Base-by-base conservation (phyloP, 2,113 vertebrate genomes). In the Notothenia rossii region DNA sequence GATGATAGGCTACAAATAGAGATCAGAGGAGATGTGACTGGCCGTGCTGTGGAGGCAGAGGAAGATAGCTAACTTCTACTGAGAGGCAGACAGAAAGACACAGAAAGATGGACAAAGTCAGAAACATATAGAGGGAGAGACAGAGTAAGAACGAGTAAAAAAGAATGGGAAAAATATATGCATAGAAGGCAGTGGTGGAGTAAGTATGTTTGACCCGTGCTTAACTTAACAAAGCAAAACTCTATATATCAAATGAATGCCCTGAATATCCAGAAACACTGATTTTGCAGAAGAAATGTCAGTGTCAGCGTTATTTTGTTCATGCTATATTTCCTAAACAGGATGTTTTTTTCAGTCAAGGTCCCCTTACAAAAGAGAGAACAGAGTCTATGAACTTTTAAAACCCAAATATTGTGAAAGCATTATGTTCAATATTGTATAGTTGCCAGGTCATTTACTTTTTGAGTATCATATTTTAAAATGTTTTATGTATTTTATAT, bases 31-130 rank as follows among this genome's bases (percentile, higher is more conserved):
- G 61, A 77, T 67, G 15, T 59, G 71, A 20, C 61, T 65, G 61
- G 53, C 45, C 50, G 79, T 20, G 54, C 58, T 79, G 79, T 86
- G 90, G 81, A 89, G 86, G 83, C 72, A 83, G 58, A 83, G 60
- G 51, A 78, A 45, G 53, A 77, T 69, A 86, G 84, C 69, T 77
- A 59, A 83, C 79, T 53, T 68, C 64, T 50, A 36, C 55, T 51
- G 46, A 48, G 40, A 76, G 66, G 64, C 33, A 64, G 70, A 82
- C 64, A 86, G 48, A 46, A 25, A 40, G n/a, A 68, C 14, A 60
- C 18, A 25, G 71, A 69, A 10, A 61, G 29, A 60, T 10, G 20
- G 62, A 60, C 18, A 68, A 62, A 70, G 72, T 20, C n/a, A 72
- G 29, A 65, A 48, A 62, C 64, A 70, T 15, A 63, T 9, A 22